Evolutionary conservation across 1,140 invertebrate species (phyloP).

Genomic region (Drosophila albomicans): DNA sequence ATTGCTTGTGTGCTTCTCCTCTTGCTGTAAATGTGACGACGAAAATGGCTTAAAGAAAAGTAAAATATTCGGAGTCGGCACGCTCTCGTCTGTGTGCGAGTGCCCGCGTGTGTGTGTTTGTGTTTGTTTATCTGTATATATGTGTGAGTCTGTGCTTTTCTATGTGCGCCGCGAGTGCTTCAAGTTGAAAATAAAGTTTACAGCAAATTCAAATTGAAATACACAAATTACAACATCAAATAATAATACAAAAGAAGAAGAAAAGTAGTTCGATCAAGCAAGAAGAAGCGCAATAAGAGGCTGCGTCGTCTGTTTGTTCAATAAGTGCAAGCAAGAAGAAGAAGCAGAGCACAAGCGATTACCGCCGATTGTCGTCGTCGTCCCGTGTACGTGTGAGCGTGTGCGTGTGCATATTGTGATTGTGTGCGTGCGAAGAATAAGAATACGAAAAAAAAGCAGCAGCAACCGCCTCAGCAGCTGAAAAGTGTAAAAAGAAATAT

Average conservation of each 20-base stretch:
- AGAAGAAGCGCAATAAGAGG: conserved; percentile 26
- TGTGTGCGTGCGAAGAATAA: conserved; percentile 41
- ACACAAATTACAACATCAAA: conserved; percentile 7
- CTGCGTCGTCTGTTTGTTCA: conserved; percentile 43
- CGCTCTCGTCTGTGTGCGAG: conserved; percentile 16
- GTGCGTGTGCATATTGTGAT: conserved; percentile 32
- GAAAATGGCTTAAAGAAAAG: conserved; percentile 73
- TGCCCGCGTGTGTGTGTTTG: not conserved
- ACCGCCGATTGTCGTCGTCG: conserved; percentile 30
- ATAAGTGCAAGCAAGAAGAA: conserved; percentile 47
- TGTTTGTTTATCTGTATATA: conserved; percentile 10
- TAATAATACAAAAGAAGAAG: no score
- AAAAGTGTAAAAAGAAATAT: conserved; percentile 39
- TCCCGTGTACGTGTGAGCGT: conserved; percentile 12
- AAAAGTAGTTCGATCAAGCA: conserved; percentile 23
- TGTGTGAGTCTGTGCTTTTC: conserved; percentile 16
- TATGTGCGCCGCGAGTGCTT: conserved; percentile 13
- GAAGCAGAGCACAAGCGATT: conserved; percentile 28
- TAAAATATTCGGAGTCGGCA: conserved; percentile 53
- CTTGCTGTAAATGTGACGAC: conserved; percentile 74
- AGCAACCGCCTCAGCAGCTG: conserved; percentile 45
- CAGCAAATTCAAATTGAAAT: conserved; percentile 42
- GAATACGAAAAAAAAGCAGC: conserved; percentile 48
- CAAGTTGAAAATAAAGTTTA: conserved; percentile 46
- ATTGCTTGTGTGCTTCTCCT: conserved; percentile 49